phyloP scores from a whole-genome alignment of 2,888 invertebrate genomes.

The Orthosia incerta region DNA sequence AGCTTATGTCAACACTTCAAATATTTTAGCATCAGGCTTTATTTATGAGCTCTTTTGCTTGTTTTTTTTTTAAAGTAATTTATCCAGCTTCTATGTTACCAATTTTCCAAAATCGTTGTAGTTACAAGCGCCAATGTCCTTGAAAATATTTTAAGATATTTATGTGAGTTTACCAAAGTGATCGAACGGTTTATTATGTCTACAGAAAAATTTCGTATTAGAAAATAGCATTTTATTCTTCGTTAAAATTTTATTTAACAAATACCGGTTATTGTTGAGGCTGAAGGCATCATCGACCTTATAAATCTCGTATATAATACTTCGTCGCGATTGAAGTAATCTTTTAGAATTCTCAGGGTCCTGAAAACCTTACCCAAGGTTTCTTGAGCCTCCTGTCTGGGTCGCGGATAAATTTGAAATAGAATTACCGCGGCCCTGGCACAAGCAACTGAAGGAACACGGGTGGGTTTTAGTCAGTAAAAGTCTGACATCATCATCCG shows the following conservation, averaged over 20 bases:
- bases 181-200: neutral
- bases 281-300: no score
- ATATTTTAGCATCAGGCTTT: neutral
- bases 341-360: no score
- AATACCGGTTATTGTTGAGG: neutral
- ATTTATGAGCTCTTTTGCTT: neutral
- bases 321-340: neutral
- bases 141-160: neutral
- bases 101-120: neutral
- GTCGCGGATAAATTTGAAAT: no score
- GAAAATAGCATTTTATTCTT: neutral
- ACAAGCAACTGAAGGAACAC: no score
- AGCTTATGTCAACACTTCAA: neutral
- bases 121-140: neutral
- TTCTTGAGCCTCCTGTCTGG: no score
- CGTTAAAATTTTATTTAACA: neutral
- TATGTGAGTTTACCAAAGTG: no score
- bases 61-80: neutral
- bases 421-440: no score
- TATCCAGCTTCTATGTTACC: neutral
- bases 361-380: neutral
- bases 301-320: neutral
- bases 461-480: no score
- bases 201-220: neutral
- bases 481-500: no score